Percentiles rank a stretch among this genome's conserved stretches.
Evolutionary conservation across 1,140 invertebrate species (phyloP).

Genomic region (Calephelis virginiensis): DNA sequence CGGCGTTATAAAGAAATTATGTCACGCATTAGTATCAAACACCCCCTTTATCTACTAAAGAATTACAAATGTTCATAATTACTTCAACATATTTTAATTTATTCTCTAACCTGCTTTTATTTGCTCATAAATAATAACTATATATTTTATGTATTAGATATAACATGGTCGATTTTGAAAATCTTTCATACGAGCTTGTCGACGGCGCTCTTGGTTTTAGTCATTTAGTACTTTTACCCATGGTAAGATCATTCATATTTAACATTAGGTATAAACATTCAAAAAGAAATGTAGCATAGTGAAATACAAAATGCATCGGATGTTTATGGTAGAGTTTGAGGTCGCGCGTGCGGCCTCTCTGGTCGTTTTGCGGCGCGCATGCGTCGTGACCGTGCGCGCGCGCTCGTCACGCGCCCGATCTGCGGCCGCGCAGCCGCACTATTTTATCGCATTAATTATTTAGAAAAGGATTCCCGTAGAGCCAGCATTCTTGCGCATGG

Average conservation of each 20-base stretch:
- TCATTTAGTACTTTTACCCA: background rate
- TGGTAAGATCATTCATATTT: background rate
- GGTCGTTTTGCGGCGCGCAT: constrained; percentile 64
- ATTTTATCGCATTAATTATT: constrained; percentile 78
- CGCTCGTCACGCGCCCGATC: constrained; percentile 65
- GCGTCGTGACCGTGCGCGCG: constrained; percentile 70
- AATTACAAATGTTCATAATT: too few relatives aligned
- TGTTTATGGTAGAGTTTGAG: constrained; percentile 35
- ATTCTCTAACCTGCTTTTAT: too few relatives aligned
- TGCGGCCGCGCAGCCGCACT: constrained; percentile 54
- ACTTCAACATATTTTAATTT: too few relatives aligned
- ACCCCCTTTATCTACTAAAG: too few relatives aligned
- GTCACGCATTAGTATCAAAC: too few relatives aligned
- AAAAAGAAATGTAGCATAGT: constrained; percentile 23
- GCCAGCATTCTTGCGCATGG: constrained; percentile 50
- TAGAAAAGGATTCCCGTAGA: constrained; percentile 68
- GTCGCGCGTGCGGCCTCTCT: constrained; percentile 64
- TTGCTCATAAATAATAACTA: too few relatives aligned
- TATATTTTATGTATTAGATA: too few relatives aligned
- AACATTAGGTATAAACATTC: background rate
- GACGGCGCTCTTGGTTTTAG: too few relatives aligned
- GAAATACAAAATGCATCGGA: constrained; percentile 40
- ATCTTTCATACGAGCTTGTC: too few relatives aligned
- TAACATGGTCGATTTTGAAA: too few relatives aligned
- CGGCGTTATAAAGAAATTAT: too few relatives aligned